Evolutionary conservation across 2,113 vertebrate genomes (phyloP).

Genomic region (Connochaetes taurinus): DNA sequence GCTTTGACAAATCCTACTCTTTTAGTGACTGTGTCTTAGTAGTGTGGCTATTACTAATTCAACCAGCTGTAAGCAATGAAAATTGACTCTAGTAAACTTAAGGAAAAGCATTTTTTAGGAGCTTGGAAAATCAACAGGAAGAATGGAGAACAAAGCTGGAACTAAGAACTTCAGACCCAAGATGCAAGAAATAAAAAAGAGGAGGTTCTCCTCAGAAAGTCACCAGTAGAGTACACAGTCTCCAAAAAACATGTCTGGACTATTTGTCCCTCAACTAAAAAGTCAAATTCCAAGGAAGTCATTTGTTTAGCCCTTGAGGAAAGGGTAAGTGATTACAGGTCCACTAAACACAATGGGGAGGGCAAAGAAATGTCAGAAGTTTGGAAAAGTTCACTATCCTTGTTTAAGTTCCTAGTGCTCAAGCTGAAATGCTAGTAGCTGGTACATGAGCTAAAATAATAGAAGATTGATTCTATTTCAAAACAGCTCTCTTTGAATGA

Average conservation of each 20-base stretch:
- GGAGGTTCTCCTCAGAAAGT: not conserved
- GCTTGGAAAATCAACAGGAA: not conserved
- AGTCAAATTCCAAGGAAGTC: not conserved
- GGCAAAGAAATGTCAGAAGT: not conserved
- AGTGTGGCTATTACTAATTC: not conserved
- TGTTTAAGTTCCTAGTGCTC: not conserved
- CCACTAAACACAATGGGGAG: not conserved
- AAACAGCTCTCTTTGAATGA: not conserved
- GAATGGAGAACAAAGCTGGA: not conserved
- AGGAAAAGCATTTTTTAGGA: not conserved
- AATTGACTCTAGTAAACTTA: not conserved
- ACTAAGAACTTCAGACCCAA: not conserved
- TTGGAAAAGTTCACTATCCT: not conserved
- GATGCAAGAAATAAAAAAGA: not conserved
- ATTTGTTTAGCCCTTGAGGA: not conserved
- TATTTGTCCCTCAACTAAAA: not conserved
- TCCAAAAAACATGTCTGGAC: not conserved
- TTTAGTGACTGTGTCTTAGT: not conserved
- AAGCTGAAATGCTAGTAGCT: not conserved
- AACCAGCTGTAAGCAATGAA: not conserved
- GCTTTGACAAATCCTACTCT: not conserved
- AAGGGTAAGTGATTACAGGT: not conserved
- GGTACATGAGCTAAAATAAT: not conserved
- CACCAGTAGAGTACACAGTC: not conserved
- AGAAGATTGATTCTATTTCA: not conserved